Evolutionary conservation across 64 coral and sea anemone species (phyloP).

Genomic region (Cladopsammia gracilis): DNA sequence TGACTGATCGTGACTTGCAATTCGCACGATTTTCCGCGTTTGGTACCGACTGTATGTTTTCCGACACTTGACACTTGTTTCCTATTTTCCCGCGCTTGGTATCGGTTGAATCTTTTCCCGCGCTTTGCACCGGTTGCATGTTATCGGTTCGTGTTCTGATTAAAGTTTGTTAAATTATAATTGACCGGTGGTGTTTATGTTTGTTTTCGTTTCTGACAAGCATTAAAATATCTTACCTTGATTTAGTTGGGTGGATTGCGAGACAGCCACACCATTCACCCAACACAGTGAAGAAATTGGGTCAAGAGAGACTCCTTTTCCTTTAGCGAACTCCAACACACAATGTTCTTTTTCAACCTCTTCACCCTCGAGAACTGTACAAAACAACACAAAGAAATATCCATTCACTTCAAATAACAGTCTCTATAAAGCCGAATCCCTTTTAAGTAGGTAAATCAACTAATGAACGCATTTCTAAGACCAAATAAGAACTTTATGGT

Average conservation of each 20-base stretch:
- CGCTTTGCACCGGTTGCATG: not conserved
- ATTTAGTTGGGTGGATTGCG: constrained; percentile 80
- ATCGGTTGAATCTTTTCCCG: not conserved
- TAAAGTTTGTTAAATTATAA: too few relatives aligned
- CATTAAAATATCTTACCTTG: constrained; percentile 67
- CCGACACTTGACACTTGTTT: too few relatives aligned
- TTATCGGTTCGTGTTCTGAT: too few relatives aligned
- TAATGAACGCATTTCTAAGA: too few relatives aligned
- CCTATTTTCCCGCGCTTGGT: not conserved
- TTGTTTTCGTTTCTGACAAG: too few relatives aligned
- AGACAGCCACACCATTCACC: constrained; percentile 80
- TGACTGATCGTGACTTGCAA: too few relatives aligned
- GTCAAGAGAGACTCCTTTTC: constrained; percentile 70
- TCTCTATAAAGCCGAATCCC: not conserved
- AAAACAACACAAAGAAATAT: not conserved
- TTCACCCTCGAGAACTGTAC: constrained; percentile 86
- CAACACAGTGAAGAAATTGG: constrained; percentile 78
- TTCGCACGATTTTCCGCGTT: not conserved
- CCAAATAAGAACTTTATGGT: too few relatives aligned
- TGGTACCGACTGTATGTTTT: too few relatives aligned
- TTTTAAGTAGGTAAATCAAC: too few relatives aligned
- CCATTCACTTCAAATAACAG: too few relatives aligned
- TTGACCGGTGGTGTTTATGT: too few relatives aligned
- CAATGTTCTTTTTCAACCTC: constrained; percentile 90
- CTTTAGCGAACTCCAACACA: constrained; percentile 76